These are phyloP conservation scores for Siniperca chuatsi DNA, from an alignment of 2,113 vertebrate species.

Conservation along the genomic window DNA sequence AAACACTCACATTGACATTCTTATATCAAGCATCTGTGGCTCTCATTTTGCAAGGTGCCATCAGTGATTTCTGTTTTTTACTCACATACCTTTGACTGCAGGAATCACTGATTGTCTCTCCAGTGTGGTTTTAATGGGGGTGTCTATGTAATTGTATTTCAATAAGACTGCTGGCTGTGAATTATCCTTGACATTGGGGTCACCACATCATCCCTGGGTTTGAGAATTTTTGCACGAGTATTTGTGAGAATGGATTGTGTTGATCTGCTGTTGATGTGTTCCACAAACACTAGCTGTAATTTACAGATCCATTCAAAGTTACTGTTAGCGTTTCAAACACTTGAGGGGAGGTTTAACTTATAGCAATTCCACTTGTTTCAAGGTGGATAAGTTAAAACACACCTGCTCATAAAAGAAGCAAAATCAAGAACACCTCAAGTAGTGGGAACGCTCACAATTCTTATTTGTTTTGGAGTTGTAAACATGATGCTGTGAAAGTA, in stretches of 20 bases:
- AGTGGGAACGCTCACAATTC: too few species aligned
- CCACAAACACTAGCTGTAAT: conserved; percentile 5
- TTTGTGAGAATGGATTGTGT: conserved; percentile 31
- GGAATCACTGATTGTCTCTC: background rate
- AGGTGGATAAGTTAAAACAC: too few species aligned
- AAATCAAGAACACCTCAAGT: too few species aligned
- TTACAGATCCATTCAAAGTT: conserved; percentile 4
- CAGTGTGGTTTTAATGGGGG: background rate
- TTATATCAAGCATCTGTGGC: background rate
- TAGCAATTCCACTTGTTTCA: too few species aligned
- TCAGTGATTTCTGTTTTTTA: background rate
- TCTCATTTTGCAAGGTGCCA: background rate
- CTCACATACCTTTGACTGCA: background rate
- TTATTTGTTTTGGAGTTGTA: too few species aligned
- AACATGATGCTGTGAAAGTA: too few species aligned
- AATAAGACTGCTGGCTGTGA: background rate
- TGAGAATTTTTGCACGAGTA: conserved; percentile 45
- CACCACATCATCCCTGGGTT: conserved; percentile 39
- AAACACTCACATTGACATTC: background rate
- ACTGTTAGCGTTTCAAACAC: background rate
- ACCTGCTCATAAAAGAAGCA: too few species aligned
- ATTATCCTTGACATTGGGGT: conserved; percentile 2
- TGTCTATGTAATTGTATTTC: background rate
- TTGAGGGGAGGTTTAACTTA: background rate
- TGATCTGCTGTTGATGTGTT: conserved; percentile 8